These are phyloP conservation scores for Sussaba pulchella DNA, from an alignment of 2,888 invertebrate genomes.

Conservation along the genomic window DNA sequence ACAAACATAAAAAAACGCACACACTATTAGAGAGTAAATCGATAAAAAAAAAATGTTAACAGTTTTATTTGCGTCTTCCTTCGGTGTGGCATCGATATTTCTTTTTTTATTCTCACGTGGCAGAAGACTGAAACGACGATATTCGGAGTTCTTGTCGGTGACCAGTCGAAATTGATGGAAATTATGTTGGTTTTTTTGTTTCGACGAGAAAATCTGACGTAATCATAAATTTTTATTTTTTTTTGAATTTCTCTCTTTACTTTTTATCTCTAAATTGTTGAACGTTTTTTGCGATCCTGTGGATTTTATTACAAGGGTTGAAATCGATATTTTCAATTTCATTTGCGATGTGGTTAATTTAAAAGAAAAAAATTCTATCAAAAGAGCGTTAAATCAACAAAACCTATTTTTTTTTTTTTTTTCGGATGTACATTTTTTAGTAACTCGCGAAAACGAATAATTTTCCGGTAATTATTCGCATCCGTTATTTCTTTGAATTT, in stretches of 20 bases:
- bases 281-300: conserved; percentile 5
- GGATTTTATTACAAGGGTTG: conserved; percentile 14
- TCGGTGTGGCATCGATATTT: conserved; percentile 57
- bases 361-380: neutral
- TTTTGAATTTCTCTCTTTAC: neutral
- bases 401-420: neutral
- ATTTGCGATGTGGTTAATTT: neutral
- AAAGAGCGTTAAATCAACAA: neutral
- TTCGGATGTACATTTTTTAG: too few species aligned
- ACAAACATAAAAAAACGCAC: conserved; percentile 49
- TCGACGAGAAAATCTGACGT: neutral
- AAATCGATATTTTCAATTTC: conserved; percentile 22
- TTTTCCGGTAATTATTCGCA: neutral
- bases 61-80: conserved; percentile 61
- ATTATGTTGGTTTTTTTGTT: neutral
- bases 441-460: neutral
- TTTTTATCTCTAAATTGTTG: conserved; percentile 18
- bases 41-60: conserved; percentile 42
- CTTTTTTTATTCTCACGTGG: conserved; percentile 48
- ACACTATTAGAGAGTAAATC: conserved; percentile 55
- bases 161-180: conserved; percentile 19
- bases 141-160: conserved; percentile 47
- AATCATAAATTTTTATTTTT: conserved; percentile 4
- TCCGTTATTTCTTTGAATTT: too few species aligned
- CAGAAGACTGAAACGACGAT: conserved; percentile 50